Conservation (phyloP, 2,797 vertebrate genomes). For the Echiichthys vipera region DNA sequence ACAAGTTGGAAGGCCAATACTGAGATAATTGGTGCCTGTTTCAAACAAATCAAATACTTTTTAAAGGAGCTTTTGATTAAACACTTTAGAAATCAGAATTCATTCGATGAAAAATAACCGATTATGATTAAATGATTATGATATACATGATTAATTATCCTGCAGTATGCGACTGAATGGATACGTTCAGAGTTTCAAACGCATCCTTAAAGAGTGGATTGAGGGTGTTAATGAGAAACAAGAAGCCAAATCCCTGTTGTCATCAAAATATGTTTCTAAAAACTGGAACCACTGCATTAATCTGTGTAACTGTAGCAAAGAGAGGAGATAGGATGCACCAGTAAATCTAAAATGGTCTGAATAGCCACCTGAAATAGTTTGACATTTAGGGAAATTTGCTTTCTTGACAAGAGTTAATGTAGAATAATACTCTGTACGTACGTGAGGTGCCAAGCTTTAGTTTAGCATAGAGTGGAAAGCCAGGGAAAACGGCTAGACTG, state of each 20-base stretch:
- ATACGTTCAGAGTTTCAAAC: constrained; percentile 26
- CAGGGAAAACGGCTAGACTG: not conserved
- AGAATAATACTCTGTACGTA: no score
- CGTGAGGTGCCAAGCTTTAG: no score
- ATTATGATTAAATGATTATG: constrained; percentile 61
- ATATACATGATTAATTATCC: constrained; percentile 62
- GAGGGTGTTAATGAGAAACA: constrained; percentile 33
- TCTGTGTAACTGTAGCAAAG: constrained; percentile 10
- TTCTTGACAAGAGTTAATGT: not conserved
- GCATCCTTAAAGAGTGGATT: constrained; percentile 33
- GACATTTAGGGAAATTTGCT: not conserved
- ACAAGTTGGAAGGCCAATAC: constrained; percentile 38
- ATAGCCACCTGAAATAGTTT: not conserved
- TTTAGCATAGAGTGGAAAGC: no score
- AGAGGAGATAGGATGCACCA: constrained; percentile 1
- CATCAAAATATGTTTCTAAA: constrained; percentile 11
- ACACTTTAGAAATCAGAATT: constrained; percentile 58
- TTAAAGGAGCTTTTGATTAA: constrained; percentile 63
- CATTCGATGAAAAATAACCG: constrained; percentile 56
- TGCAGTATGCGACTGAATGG: constrained; percentile 20
- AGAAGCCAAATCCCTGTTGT: constrained; percentile 24
- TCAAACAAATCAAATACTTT: constrained; percentile 69
- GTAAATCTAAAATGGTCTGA: not conserved
- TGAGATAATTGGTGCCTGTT: constrained; percentile 63
- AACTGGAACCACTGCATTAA: constrained; percentile 17